Evolutionary conservation across 2,888 invertebrate genomes (phyloP), one percentile per base, ranked within the genome.

Genomic region (Anoplius nigerrimus): DNA sequence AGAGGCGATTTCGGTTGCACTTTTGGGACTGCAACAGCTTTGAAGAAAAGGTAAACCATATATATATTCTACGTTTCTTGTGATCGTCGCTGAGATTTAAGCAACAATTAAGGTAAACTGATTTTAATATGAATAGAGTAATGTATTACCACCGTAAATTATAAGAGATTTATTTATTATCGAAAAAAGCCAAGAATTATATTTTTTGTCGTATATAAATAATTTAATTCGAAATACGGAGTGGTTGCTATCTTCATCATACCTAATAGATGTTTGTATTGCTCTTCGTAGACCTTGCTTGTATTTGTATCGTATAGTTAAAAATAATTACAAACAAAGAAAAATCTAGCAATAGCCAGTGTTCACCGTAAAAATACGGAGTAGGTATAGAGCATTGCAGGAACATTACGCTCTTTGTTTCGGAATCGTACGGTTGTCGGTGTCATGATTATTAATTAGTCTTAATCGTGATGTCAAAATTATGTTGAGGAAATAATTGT

Each of bases 221-320:
- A 0, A 55, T 34, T 11, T 16, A 24, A 21, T 21, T 66, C 55
- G 20, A 34, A 20, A n/a, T 62, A 69, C 69, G 78, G 78, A 78
- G 78, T 73, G 73, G 74, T 68, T 61, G 43, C 57, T 59, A 69
- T 56, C 71, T 73, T 69, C 53, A 53, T 75, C 61, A 54, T 68
- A 59, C 66, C 58, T 58, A 53, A 62, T 56, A 64, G 60, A 66
- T 70, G 68, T 72, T 73, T 46, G n/a, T 72, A 77, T 72, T 74
- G 74, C 76, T 66, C 73, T 72, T 73, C 69, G 59, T 69, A 75
- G 63, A 78, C 57, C 65, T 69, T 69, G 34, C 34, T 11, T 11
- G 24, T 34, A 2, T 63, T 42, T 22, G 51, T 57, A 16, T 18
- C 42, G 34, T 58, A 16, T 64, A 11, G 24, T 42, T 42, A 58